Conservation (phyloP, 2,888 invertebrate species). For the Drosophila lutescens region DNA sequence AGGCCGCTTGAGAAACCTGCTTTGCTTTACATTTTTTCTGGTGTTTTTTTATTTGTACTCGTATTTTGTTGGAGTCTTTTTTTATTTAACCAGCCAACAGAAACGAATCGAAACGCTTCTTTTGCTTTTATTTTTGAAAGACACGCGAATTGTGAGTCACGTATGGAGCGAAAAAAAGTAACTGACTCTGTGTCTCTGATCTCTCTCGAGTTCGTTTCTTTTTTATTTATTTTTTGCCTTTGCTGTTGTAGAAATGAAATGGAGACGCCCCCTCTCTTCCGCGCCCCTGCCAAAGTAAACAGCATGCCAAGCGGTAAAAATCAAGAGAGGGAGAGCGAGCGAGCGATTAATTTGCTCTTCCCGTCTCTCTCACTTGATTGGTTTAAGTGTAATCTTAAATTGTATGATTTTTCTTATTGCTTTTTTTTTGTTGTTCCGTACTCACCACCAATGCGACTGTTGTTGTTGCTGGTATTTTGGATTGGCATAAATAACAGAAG, state of each 20-base stretch:
- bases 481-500: constrained; percentile 87
- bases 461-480: constrained; percentile 66
- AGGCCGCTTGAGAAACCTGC: constrained; percentile 73
- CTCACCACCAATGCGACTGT: constrained; percentile 73
- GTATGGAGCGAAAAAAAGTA: constrained; percentile 73
- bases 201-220: constrained; percentile 31
- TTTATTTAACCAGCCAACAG: constrained; percentile 40
- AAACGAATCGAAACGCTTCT: constrained; percentile 62
- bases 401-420: constrained; percentile 27
- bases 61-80: constrained; percentile 29
- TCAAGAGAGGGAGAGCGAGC: constrained; percentile 32
- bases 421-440: constrained; percentile 17
- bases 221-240: constrained; percentile 31
- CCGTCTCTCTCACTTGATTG: constrained; percentile 22
- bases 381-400: constrained; percentile 53
- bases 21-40: constrained; percentile 77
- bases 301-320: constrained; percentile 64
- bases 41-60: constrained; percentile 52
- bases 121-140: constrained; percentile 74
- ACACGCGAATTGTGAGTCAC: constrained; percentile 79
- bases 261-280: constrained; percentile 32
- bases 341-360: constrained; percentile 14
- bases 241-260: constrained; percentile 37
- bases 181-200: constrained; percentile 65
- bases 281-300: constrained; percentile 52